Conservation (phyloP, 2,888 invertebrate species). For the Lydus trimaculatus region DNA sequence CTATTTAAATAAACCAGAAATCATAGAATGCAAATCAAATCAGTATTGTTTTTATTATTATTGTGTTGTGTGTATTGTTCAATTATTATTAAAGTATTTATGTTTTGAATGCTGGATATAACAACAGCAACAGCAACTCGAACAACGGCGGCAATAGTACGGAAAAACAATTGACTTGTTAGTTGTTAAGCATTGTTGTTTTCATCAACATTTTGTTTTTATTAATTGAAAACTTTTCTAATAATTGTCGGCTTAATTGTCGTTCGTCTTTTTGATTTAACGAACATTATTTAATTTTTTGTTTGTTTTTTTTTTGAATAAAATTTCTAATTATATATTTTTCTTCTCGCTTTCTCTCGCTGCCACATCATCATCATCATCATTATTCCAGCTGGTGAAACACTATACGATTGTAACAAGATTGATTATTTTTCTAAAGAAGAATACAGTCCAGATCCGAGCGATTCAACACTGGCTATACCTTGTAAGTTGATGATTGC, state of each 20-base stretch:
- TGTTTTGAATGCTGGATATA: conserved; percentile 23
- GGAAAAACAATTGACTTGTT: conserved; percentile 27
- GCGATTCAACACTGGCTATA: conserved; percentile 91
- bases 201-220: conserved; percentile 3
- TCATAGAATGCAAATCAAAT: too few relatives aligned
- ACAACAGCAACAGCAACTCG: too few relatives aligned
- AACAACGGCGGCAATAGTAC: too few relatives aligned
- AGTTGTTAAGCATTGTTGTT: background rate
- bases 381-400: conserved; percentile 71
- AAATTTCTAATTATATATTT: conserved; percentile 1
- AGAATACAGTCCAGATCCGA: conserved; percentile 85
- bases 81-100: conserved; percentile 31
- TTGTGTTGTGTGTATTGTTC: too few relatives aligned
- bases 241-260: conserved; percentile 29
- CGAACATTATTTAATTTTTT: background rate
- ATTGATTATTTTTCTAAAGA: conserved; percentile 90
- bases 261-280: background rate
- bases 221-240: conserved; percentile 32
- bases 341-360: background rate
- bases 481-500: conserved; percentile 78
- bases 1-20: too few relatives aligned
- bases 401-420: conserved; percentile 76
- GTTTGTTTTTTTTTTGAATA: background rate
- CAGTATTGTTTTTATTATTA: too few relatives aligned
- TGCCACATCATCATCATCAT: conserved; percentile 12